Evolutionary conservation across 2,113 vertebrate genomes (phyloP).

Genomic region (Urocolius indicus): DNA sequence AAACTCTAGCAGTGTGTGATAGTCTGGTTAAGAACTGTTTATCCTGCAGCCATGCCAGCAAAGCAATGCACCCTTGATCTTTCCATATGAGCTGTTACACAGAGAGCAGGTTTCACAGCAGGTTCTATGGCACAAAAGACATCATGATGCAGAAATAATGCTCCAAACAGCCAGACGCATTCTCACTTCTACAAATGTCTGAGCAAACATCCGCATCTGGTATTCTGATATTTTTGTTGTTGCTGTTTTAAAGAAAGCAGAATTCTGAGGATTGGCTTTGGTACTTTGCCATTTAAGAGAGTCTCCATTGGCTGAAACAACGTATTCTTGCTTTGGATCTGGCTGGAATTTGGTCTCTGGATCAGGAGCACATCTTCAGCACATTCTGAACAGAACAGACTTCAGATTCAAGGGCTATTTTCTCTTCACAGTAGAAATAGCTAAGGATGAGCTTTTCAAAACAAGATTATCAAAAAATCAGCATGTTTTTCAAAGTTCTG

Average conservation of each 20-base stretch:
- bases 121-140: slow-evolving; percentile 70
- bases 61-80: slow-evolving; percentile 61
- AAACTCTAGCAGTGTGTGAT: slow-evolving; percentile 24
- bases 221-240: slow-evolving; percentile 9
- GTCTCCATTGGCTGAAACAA: neutral
- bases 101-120: slow-evolving; percentile 74
- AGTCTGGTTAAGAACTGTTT: slow-evolving; percentile 58
- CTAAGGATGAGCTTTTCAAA: slow-evolving; percentile 11
- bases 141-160: slow-evolving; percentile 67
- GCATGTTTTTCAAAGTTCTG: slow-evolving; percentile 3
- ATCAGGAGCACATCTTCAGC: neutral
- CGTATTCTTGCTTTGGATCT: neutral
- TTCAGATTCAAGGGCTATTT: neutral
- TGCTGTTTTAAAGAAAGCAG: slow-evolving; percentile 49
- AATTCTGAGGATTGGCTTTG: slow-evolving; percentile 61
- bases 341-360: neutral
- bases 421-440: neutral
- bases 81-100: slow-evolving; percentile 79
- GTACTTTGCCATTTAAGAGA: neutral
- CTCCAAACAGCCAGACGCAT: slow-evolving; percentile 73
- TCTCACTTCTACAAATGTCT: slow-evolving; percentile 77
- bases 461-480: neutral
- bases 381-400: neutral
- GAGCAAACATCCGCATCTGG: slow-evolving; percentile 73
- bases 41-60: slow-evolving; percentile 71